Conservation (phyloP, 92 coral and sea anemone genomes). For the Pocillopora grandis region DNA sequence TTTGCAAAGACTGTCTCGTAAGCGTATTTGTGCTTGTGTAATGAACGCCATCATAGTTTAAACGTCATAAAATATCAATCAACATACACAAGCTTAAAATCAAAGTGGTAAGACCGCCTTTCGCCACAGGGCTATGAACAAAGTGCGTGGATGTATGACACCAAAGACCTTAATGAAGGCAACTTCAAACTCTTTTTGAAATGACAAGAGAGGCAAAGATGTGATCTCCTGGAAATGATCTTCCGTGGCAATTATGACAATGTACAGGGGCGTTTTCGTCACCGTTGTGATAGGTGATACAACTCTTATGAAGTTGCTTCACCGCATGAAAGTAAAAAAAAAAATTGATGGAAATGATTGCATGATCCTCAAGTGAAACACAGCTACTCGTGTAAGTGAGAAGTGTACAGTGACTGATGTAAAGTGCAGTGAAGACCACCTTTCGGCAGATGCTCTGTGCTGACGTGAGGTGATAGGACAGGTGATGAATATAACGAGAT, state of each 20-base stretch:
- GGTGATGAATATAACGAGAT: slow-evolving; percentile 70
- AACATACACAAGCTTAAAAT: too few species aligned
- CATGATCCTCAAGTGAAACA: slow-evolving; percentile 3
- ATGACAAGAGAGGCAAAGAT: neutral
- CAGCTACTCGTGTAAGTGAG: neutral
- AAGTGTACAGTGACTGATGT: slow-evolving; percentile 18
- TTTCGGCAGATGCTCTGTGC: slow-evolving; percentile 72
- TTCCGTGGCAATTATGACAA: neutral
- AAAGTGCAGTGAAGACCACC: slow-evolving; percentile 76
- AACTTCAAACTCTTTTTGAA: too few species aligned
- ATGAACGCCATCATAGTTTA: neutral
- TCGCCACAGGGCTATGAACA: too few species aligned
- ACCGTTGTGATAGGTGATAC: neutral
- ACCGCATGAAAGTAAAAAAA: neutral
- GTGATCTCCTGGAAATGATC: neutral
- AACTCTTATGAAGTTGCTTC: neutral
- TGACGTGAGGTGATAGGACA: slow-evolving; percentile 61
- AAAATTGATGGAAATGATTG: neutral
- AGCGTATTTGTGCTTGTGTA: neutral
- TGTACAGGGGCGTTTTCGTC: neutral
- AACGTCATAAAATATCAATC: neutral
- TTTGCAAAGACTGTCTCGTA: neutral
- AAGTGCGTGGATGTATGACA: too few species aligned
- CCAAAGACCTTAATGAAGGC: too few species aligned
- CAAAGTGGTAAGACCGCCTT: too few species aligned